Evolutionary conservation across 1,140 invertebrate species (phyloP).

Genomic region (Drosophila yakuba): DNA sequence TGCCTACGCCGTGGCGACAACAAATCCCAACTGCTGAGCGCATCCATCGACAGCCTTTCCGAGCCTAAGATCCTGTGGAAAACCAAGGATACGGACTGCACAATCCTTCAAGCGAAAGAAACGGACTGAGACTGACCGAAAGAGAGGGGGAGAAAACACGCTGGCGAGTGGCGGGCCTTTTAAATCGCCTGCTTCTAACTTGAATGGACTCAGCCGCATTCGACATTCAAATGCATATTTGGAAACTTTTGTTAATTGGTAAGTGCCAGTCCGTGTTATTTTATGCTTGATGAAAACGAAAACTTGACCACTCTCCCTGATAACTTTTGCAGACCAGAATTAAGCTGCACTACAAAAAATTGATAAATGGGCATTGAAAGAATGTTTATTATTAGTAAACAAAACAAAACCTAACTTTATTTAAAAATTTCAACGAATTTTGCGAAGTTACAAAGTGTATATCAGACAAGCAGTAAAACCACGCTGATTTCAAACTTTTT

Average conservation of each 20-base stretch:
- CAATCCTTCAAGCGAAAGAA: slow-evolving; percentile 10
- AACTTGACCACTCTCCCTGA: slow-evolving; percentile 38
- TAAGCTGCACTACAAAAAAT: slow-evolving; percentile 11
- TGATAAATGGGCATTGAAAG: neutral
- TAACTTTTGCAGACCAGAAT: neutral
- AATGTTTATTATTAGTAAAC: neutral
- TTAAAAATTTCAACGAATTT: neutral
- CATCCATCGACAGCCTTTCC: slow-evolving; percentile 62
- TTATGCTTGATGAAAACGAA: slow-evolving; percentile 44
- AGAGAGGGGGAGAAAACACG: slow-evolving; percentile 19
- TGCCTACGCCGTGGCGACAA: slow-evolving; percentile 64
- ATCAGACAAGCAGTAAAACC: slow-evolving; percentile 4
- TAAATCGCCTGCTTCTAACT: slow-evolving; percentile 77
- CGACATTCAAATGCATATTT: slow-evolving; percentile 85
- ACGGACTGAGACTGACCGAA: slow-evolving; percentile 6
- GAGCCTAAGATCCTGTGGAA: slow-evolving; percentile 24
- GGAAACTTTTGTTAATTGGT: slow-evolving; percentile 85
- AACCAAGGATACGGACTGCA: neutral
- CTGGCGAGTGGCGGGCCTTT: slow-evolving; percentile 45
- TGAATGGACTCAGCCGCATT: slow-evolving; percentile 84
- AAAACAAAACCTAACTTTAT: too few species aligned
- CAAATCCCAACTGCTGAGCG: slow-evolving; percentile 60
- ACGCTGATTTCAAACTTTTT: slow-evolving; percentile 70
- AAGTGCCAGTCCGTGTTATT: slow-evolving; percentile 68
- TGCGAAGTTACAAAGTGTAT: neutral